Evolutionary conservation across 2,113 vertebrate genomes (phyloP), one percentile per base, ranked within the genome.

Genomic region (Esox niger): DNA sequence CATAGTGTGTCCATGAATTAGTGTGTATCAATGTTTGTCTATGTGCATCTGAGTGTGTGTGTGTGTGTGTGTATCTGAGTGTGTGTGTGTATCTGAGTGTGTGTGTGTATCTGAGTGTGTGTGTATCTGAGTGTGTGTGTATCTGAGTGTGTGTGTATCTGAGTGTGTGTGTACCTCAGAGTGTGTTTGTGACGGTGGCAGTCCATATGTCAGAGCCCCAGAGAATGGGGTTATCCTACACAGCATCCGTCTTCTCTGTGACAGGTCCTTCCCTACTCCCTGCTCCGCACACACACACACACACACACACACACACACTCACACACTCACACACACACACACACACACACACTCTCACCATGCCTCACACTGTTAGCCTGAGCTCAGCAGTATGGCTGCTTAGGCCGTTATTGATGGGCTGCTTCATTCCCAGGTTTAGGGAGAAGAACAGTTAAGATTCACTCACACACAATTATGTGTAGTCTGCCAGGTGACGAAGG

Each of bases 331-430:
- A 35, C 33, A 35, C 9, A 35, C 33, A 35, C 33, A 35, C 33
- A 35, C 33, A 35, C 33, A 35, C 33, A 35, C 33, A 35, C 33
- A 7, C 8, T 2, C 33, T 13, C 35, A 8, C 35, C 13, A 13
- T 38, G 9, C 35, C 35, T 2, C 90, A 87, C 77, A 80, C 84
- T 82, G 86, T 88, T 87, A 82, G 49, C 86, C 75, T 91, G 86
- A 89, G 84, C 76, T 88, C 75, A 87, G 87, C 86, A 90, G 87
- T 87, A 90, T 86, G 88, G 75, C 86, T 89, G 87, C 85, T 89
- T 87, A 81, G 83, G 69, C 71, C 64, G 80, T 88, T 87, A 91
- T 87, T 90, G 83, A 91, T 90, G 84, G 82, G 83, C 74, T 79
- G 80, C 81, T 87, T 79, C 81, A 79, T 87, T 75, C 73, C 70